phyloP scores from a whole-genome alignment of 1,140 invertebrate species.

The Portunus trituberculatus region DNA sequence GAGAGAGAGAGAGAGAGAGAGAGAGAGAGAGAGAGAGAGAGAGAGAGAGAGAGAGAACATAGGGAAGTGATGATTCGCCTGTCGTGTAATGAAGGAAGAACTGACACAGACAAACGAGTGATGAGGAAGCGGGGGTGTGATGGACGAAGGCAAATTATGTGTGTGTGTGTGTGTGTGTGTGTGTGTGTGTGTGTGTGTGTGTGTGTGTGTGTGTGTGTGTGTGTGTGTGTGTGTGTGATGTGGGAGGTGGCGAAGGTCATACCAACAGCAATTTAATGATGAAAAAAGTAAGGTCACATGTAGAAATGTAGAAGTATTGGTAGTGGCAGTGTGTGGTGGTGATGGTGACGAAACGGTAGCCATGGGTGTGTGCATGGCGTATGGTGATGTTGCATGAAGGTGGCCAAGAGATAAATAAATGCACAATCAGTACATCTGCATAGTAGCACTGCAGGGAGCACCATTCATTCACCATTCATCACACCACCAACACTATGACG shows the following conservation, averaged over 20 bases:
- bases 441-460: background rate
- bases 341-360: background rate
- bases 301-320: background rate
- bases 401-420: too few relatives aligned
- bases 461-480: constrained; percentile 2
- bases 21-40: constrained; percentile 35
- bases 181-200: constrained; percentile 14
- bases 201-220: background rate
- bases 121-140: background rate
- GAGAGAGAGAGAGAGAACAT: constrained; percentile 16
- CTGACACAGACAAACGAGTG: background rate
- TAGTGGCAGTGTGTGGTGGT: background rate
- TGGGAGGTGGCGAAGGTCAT: background rate
- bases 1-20: constrained; percentile 35
- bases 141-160: background rate
- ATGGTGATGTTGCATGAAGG: background rate
- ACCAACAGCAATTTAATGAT: too few relatives aligned
- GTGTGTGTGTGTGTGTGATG: background rate
- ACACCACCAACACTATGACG: background rate
- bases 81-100: background rate
- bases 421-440: too few relatives aligned
- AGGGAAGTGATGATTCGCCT: background rate
- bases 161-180: background rate
- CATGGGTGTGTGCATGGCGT: too few relatives aligned
- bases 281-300: too few relatives aligned